Evolutionary conservation across 2,888 invertebrate genomes (phyloP).

Genomic region (Pardosa pseudoannulata): DNA sequence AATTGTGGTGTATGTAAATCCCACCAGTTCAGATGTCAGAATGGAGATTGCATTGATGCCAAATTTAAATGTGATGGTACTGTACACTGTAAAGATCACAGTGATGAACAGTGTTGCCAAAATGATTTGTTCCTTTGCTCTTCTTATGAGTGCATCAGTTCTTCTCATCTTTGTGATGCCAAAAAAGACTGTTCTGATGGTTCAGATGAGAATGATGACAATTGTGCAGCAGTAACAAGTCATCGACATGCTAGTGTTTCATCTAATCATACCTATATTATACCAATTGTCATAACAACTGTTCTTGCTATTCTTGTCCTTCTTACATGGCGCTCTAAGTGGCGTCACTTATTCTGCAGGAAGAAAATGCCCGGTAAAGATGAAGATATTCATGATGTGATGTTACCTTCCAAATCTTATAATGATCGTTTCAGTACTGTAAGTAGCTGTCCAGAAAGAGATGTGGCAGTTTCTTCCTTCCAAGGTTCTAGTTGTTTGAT

Average conservation of each 20-base stretch:
- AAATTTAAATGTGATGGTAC: constrained; percentile 77
- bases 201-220: constrained; percentile 67
- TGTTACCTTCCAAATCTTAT: constrained; percentile 29
- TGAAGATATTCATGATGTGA: constrained; percentile 46
- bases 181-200: constrained; percentile 73
- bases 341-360: constrained; percentile 30
- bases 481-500: constrained; percentile 26
- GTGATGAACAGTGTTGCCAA: constrained; percentile 78
- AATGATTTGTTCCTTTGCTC: constrained; percentile 70
- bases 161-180: constrained; percentile 68
- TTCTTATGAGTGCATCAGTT: constrained; percentile 62
- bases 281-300: constrained; percentile 7
- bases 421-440: constrained; percentile 36
- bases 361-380: constrained; percentile 33
- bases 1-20: constrained; percentile 85
- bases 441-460: constrained; percentile 26
- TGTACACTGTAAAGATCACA: constrained; percentile 77
- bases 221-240: constrained; percentile 35
- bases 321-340: background rate
- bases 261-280: background rate
- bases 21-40: constrained; percentile 85
- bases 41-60: constrained; percentile 79
- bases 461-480: constrained; percentile 41
- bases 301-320: constrained; percentile 12
- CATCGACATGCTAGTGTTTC: constrained; percentile 5